These are phyloP conservation scores for Danio albolineatus DNA, from an alignment of 2,797 vertebrate genomes.

Conservation along the genomic window DNA sequence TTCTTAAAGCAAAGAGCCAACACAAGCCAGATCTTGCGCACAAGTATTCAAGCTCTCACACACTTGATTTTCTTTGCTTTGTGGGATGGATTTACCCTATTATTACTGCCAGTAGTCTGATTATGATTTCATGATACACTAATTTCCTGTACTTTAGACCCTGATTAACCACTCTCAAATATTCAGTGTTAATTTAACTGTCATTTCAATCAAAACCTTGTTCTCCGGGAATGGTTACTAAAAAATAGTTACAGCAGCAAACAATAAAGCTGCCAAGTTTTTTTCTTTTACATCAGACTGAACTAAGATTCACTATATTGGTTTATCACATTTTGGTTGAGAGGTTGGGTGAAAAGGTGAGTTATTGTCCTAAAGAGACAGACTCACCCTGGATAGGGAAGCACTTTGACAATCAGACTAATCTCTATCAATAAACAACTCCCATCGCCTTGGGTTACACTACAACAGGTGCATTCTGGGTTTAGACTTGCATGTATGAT, in stretches of 20 bases:
- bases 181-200: neutral
- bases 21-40: conserved; percentile 80
- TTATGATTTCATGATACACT: conserved; percentile 55
- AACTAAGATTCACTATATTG: neutral
- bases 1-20: conserved; percentile 77
- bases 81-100: conserved; percentile 61
- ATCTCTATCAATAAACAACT: conserved; percentile 61
- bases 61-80: conserved; percentile 67
- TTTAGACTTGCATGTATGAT: conserved; percentile 16
- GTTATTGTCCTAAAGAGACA: conserved; percentile 58
- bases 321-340: conserved; percentile 46
- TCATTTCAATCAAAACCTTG: conserved; percentile 2
- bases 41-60: conserved; percentile 73
- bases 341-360: conserved; percentile 67
- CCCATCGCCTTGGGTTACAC: conserved; percentile 30
- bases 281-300: neutral
- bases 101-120: conserved; percentile 63
- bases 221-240: neutral
- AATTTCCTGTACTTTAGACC: conserved; percentile 43
- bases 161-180: conserved; percentile 23
- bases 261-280: neutral
- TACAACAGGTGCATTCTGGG: conserved; percentile 44
- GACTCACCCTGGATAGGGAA: conserved; percentile 48
- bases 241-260: neutral
- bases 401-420: conserved; percentile 65